phyloP scores from a whole-genome alignment of 2,888 invertebrate genomes.

The Acleris sparsana region DNA sequence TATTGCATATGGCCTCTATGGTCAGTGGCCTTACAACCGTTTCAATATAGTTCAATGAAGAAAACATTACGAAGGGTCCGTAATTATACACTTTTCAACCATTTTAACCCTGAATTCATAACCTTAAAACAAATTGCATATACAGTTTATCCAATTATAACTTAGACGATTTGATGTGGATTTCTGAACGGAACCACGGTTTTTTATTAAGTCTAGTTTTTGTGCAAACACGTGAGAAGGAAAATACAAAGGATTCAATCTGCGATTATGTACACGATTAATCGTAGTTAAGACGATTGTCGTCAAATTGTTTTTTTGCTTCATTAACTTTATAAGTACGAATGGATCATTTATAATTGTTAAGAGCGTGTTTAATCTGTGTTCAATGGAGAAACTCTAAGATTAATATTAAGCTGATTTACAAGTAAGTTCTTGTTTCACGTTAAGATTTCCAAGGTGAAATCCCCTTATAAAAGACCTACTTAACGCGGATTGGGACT shows the following conservation, averaged over 20 bases:
- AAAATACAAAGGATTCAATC: slow-evolving; percentile 24
- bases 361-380: neutral
- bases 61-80: slow-evolving; percentile 33
- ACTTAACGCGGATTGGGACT: slow-evolving; percentile 17
- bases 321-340: slow-evolving; percentile 4
- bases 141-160: slow-evolving; percentile 14
- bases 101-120: slow-evolving; percentile 36
- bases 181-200: neutral
- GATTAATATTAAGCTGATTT: neutral
- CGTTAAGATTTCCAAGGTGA: neutral
- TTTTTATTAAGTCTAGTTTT: slow-evolving; percentile 21
- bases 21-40: slow-evolving; percentile 39
- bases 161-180: slow-evolving; percentile 13
- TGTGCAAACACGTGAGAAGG: slow-evolving; percentile 23
- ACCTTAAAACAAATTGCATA: slow-evolving; percentile 33
- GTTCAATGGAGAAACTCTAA: neutral
- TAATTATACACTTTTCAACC: slow-evolving; percentile 31
- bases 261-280: slow-evolving; percentile 19
- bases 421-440: too few relatives aligned
- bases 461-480: slow-evolving; percentile 14
- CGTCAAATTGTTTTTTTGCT: slow-evolving; percentile 14
- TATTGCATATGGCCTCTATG: slow-evolving; percentile 39
- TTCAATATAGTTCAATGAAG: slow-evolving; percentile 34
- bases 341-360: slow-evolving; percentile 1
- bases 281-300: slow-evolving; percentile 16